Evolutionary conservation across 2,797 vertebrate species (phyloP).

Genomic region (Scleropages formosus): DNA sequence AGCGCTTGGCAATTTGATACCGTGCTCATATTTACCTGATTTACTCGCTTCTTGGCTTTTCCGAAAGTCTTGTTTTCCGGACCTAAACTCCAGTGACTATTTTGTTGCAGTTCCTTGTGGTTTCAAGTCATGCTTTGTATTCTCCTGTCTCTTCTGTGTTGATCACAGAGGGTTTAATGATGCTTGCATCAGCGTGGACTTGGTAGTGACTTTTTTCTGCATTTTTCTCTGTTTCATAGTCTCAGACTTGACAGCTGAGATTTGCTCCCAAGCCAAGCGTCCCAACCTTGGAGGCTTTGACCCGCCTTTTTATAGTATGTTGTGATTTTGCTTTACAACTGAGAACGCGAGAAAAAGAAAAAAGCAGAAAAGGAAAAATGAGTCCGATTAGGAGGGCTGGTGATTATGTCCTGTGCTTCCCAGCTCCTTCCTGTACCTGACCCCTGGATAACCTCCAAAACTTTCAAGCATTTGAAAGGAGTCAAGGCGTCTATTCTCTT

Average conservation of each 20-base stretch:
- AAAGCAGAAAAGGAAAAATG: slow-evolving; percentile 43
- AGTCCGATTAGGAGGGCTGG: slow-evolving; percentile 59
- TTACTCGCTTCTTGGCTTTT: background rate
- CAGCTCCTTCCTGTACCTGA: slow-evolving; percentile 74
- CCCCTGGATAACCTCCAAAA: slow-evolving; percentile 77
- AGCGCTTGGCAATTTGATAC: background rate
- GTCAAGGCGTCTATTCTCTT: slow-evolving; percentile 76
- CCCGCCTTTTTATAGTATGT: slow-evolving; percentile 42
- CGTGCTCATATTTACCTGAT: too few species aligned
- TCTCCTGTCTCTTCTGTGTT: background rate
- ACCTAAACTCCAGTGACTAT: background rate
- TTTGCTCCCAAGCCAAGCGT: slow-evolving; percentile 34
- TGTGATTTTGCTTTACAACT: slow-evolving; percentile 65
- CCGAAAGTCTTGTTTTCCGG: background rate
- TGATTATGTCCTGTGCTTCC: slow-evolving; percentile 46
- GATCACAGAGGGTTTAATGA: background rate
- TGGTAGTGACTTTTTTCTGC: background rate
- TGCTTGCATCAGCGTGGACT: background rate
- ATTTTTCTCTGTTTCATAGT: background rate
- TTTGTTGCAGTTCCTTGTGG: background rate
- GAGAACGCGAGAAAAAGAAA: slow-evolving; percentile 35
- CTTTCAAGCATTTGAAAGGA: slow-evolving; percentile 76
- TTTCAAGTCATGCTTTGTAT: slow-evolving; percentile 50
- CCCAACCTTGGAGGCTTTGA: slow-evolving; percentile 50
- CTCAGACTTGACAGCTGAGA: background rate